Evolutionary conservation across 1,140 invertebrate genomes (phyloP), one percentile per base, ranked within the genome.

Genomic region (Globodera ellingtonae): DNA sequence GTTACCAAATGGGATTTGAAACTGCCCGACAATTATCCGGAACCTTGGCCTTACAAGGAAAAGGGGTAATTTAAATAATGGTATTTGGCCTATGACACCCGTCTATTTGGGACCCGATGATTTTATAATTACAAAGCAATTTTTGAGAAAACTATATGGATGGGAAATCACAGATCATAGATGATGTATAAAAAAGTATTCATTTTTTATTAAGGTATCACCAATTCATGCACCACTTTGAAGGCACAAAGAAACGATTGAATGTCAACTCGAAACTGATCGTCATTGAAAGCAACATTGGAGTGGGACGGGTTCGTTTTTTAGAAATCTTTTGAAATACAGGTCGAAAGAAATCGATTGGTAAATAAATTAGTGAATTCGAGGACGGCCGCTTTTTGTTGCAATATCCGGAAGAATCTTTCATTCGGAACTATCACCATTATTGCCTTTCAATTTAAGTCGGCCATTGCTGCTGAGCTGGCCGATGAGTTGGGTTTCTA

Each of bases 401-500:
- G 1, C 0, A 35, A 35, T 35, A 35, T 35, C 35, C 35, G 35
- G 35, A 35, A 35, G 3, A 35, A 35, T 35, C 35, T 2, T 35
- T 35, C 35, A 35, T 3, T 35, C 1, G 35, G 35, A 35, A 35
- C 35, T 35, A 35, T 35, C 35, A 35, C 35, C 3, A 35, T 35
- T 35, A 35, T 35, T 35, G 35, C 35, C 35, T 35, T 35, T 35
- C 35, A 21, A 21, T 35, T 84, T 83, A 47, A 84, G 85, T 84
- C 84, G 18, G 77, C 59, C 44, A 66, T 85, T 71, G 84, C 81
- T 52, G n/a, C 21, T 7, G 59, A 84, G 47, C 59, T 85, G 13
- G 84, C 84, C 59, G 84, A 85, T 79, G 35, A 18, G 35, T 73
- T 85, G n/a, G 84, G 84, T 8, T 94, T 98, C 93, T 88, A 92